Conservation (phyloP, 2,113 vertebrate genomes). For the Gavia stellata region DNA sequence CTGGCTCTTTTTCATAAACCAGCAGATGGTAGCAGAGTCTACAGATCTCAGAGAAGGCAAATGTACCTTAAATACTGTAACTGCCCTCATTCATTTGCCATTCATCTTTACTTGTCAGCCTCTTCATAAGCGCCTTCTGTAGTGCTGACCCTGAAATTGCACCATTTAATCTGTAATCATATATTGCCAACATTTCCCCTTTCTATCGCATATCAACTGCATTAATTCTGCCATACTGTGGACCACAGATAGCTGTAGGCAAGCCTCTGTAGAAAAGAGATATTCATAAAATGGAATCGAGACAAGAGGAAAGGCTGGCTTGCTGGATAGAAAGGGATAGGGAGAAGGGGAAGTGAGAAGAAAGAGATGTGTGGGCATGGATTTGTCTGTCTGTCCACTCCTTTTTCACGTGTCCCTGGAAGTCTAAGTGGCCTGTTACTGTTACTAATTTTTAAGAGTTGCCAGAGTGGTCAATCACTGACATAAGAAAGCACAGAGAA, state of each 20-base stretch:
- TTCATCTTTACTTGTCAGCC: slow-evolving; percentile 46
- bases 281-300: neutral
- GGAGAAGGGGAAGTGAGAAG: neutral
- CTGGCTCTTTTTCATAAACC: slow-evolving; percentile 39
- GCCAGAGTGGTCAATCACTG: neutral
- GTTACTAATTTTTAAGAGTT: neutral
- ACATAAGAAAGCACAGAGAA: neutral
- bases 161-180: slow-evolving; percentile 60
- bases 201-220: slow-evolving; percentile 23
- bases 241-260: neutral
- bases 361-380: neutral
- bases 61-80: neutral
- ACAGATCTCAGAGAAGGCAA: neutral
- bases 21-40: slow-evolving; percentile 75
- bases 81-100: neutral
- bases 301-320: neutral
- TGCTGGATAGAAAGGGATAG: neutral
- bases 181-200: slow-evolving; percentile 35
- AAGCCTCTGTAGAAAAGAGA: neutral
- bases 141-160: slow-evolving; percentile 58
- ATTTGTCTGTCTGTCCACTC: neutral
- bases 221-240: slow-evolving; percentile 10
- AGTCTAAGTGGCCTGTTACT: neutral
- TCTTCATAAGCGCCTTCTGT: slow-evolving; percentile 15
- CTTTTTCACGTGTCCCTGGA: neutral